These are phyloP conservation scores for Pollicipes pollicipes DNA, from an alignment of 1,140 invertebrate genomes.

Conservation along the genomic window DNA sequence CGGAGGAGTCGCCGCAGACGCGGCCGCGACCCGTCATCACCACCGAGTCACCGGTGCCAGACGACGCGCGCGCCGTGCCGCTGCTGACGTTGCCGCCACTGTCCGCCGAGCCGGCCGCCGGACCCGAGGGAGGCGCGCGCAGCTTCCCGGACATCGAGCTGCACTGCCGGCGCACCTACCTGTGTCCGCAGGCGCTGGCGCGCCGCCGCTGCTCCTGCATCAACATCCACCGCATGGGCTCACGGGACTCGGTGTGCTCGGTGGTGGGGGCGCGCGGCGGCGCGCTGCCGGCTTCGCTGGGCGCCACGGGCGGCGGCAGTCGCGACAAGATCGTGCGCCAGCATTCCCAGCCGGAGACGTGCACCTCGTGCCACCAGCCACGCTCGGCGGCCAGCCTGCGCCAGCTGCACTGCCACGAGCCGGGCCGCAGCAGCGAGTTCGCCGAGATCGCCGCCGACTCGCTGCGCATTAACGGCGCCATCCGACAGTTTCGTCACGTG, in stretches of 20 bases:
- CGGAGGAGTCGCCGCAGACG: constrained; percentile 12
- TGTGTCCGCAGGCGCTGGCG: constrained; percentile 18
- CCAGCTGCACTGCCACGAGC: constrained; percentile 60
- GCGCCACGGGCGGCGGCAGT: constrained; percentile 22
- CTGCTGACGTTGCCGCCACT: constrained; percentile 14
- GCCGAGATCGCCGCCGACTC: constrained; percentile 95
- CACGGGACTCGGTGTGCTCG: constrained; percentile 22
- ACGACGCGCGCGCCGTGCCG: constrained; percentile 15
- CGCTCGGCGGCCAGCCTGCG: constrained; percentile 46
- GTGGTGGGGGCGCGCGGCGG: constrained; percentile 20
- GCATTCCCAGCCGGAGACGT: constrained; percentile 64
- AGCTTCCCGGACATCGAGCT: constrained; percentile 76
- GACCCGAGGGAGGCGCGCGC: constrained; percentile 36
- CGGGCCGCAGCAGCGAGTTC: constrained; percentile 50
- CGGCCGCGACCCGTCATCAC: constrained; percentile 16
- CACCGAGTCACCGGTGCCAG: constrained; percentile 16
- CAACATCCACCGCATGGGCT: constrained; percentile 22
- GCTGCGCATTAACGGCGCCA: constrained; percentile 84
- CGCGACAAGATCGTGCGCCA: constrained; percentile 53
- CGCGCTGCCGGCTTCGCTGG: constrained; percentile 16
- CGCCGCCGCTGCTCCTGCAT: constrained; percentile 19
- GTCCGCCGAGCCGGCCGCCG: constrained; percentile 15
- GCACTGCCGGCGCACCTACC: constrained; percentile 41
- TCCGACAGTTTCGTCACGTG: constrained; percentile 91
- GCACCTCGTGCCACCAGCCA: constrained; percentile 19